Evolutionary conservation across 2,888 invertebrate genomes (phyloP).

Genomic region (Oxycera nigricornis): DNA sequence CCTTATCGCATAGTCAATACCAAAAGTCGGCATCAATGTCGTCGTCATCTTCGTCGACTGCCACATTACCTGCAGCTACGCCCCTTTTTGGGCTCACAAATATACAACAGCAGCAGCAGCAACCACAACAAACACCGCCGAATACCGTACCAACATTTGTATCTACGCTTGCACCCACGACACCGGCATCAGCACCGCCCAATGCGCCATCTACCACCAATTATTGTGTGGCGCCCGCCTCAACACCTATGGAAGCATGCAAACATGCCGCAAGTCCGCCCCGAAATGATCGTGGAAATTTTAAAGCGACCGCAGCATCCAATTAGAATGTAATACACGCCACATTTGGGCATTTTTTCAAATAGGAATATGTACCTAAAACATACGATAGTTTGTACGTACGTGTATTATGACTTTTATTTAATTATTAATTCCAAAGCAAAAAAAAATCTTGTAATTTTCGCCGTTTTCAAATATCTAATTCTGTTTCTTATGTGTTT

Average conservation of each 20-base stretch:
- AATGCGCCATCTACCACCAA: slow-evolving; percentile 24
- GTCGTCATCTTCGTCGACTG: slow-evolving; percentile 20
- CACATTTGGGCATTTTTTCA: not conserved
- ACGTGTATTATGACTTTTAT: not conserved
- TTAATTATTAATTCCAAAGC: not conserved
- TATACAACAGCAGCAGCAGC: not conserved
- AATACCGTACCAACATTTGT: slow-evolving; percentile 43
- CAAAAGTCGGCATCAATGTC: slow-evolving; percentile 25
- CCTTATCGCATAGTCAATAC: slow-evolving; percentile 21
- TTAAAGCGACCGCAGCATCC: slow-evolving; percentile 52
- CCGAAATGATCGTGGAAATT: slow-evolving; percentile 49
- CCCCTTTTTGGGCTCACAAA: slow-evolving; percentile 23
- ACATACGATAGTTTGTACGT: too few relatives aligned
- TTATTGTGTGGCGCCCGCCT: not conserved
- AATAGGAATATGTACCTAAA: too few relatives aligned
- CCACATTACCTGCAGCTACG: slow-evolving; percentile 37
- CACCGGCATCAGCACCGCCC: slow-evolving; percentile 44
- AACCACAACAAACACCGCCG: slow-evolving; percentile 27
- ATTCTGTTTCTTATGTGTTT: not conserved
- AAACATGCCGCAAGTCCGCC: slow-evolving; percentile 50
- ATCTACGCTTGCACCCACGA: slow-evolving; percentile 42
- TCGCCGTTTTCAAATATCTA: not conserved
- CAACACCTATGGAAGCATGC: slow-evolving; percentile 49
- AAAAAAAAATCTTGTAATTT: not conserved
- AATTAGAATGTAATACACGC: slow-evolving; percentile 45